Evolutionary conservation across 1,140 invertebrate genomes (phyloP), one percentile per base, ranked within the genome.

Genomic region (Drosophila pseudoananassae): DNA sequence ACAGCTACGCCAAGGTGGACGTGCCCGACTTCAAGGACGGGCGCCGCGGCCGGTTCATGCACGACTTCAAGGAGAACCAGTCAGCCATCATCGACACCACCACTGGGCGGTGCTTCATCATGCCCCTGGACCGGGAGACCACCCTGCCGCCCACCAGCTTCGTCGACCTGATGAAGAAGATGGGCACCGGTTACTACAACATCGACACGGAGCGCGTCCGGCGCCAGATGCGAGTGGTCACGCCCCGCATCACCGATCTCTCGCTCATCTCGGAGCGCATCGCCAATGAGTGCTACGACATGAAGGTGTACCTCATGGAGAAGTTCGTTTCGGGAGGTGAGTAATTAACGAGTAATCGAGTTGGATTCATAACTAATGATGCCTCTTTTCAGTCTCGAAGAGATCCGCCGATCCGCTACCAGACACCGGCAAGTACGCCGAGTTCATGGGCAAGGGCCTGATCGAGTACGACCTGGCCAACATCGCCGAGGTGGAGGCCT

Each of bases 41-140:
- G 17, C 94, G 95, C 29, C 93, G 94, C 27, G 96, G 96, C 23
- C 93, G 96, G 43, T 97, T 98, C 84, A 95, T 98, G 81, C 97
- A 98, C 85, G 97, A 98, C 92, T 98, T 98, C 90, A 95, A 95
- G 72, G 93, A 94, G 71, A 97, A 97, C 89, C 94, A 95, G 76
- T 98, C 91, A 92, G 93, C 92, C 9, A 98, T 98, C 71, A 94
- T 98, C 68, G 97, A 98, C 92, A 92, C 94, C 9, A 95, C 95
- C 51, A 94, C 94, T 20, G 85, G 83, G 47, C 94, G 95, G 14
- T 98, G 98, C 92, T 98, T 98, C 92, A 94, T 98, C 2, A 97
- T 98, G 96, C 95, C 96, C 7, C 92, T 98, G 65, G 95, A 98
- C 92, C 94, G 96, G 38, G 93, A 94, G 36, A 93, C 94, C 54